These are phyloP conservation scores for Drosophila triauraria DNA, from an alignment of 1,140 invertebrate genomes.

Conservation along the genomic window DNA sequence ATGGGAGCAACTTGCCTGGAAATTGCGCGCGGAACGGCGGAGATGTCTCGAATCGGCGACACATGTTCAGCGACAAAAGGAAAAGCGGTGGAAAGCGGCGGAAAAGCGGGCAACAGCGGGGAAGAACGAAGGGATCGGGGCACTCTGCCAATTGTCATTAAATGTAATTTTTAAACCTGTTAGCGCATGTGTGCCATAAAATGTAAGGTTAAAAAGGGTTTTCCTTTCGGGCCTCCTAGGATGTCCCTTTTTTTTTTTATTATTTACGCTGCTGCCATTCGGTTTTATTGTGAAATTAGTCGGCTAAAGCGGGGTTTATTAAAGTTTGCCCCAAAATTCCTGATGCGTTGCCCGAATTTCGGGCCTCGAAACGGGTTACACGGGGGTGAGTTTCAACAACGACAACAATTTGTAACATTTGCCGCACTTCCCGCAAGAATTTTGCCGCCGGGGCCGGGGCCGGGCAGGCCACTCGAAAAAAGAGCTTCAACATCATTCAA, in stretches of 20 bases:
- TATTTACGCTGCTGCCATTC: constrained; percentile 50
- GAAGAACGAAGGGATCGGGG: constrained; percentile 4
- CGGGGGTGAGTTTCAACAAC: constrained; percentile 54
- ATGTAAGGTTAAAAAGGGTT: constrained; percentile 70
- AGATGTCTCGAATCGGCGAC: constrained; percentile 59
- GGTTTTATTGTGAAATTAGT: constrained; percentile 82
- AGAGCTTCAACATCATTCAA: constrained; percentile 77
- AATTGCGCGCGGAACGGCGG: constrained; percentile 67
- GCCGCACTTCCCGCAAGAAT: constrained; percentile 80
- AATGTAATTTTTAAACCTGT: constrained; percentile 84
- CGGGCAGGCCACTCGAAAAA: constrained; percentile 59
- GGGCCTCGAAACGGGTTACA: constrained; percentile 24
- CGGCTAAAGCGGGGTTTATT: constrained; percentile 77
- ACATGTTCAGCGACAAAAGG: constrained; percentile 55
- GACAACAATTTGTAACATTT: constrained; percentile 83
- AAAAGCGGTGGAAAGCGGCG: constrained; percentile 3
- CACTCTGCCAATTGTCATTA: constrained; percentile 77
- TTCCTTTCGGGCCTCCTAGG: constrained; percentile 34
- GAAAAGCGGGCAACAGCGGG: constrained; percentile 10
- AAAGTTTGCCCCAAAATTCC: constrained; percentile 57
- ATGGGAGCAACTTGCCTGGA: constrained; percentile 82
- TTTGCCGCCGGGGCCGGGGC: constrained; percentile 31
- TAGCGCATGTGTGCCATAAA: constrained; percentile 77
- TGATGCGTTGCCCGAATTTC: constrained; percentile 38
- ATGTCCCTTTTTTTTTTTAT: constrained; percentile 37